phyloP scores from a whole-genome alignment of 2,888 invertebrate genomes.

The Geophilus truncorum region DNA sequence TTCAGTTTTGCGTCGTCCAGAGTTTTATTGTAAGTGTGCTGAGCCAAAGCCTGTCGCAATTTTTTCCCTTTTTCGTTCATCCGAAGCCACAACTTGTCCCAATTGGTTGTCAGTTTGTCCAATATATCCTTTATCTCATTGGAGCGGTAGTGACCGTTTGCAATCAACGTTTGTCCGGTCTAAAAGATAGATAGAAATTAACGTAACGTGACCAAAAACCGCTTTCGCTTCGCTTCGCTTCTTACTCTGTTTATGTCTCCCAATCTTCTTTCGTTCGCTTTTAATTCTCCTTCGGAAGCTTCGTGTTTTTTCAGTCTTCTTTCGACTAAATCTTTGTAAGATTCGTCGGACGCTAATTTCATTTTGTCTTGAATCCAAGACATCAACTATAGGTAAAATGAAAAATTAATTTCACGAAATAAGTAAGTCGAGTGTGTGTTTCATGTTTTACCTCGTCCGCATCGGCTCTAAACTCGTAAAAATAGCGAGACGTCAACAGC shows the following conservation, averaged over 20 bases:
- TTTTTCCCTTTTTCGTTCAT: conserved; percentile 66
- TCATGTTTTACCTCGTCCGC: conserved; percentile 64
- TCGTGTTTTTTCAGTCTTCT: conserved; percentile 88
- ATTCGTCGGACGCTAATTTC: conserved; percentile 85
- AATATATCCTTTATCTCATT: conserved; percentile 64
- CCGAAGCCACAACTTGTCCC: conserved; percentile 67
- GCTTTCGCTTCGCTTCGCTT: too few relatives aligned
- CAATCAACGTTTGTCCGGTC: conserved; percentile 66
- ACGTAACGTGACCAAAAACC: too few relatives aligned
- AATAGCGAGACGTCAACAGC: conserved; percentile 76
- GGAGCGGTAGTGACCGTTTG: conserved; percentile 62
- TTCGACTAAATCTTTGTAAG: conserved; percentile 83
- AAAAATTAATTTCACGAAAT: too few relatives aligned
- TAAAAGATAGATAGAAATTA: conserved; percentile 39
- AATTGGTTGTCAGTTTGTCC: conserved; percentile 66
- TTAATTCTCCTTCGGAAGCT: conserved; percentile 90
- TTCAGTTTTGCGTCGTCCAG: conserved; percentile 85
- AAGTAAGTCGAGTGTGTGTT: not conserved
- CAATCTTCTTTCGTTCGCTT: conserved; percentile 89
- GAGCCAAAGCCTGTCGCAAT: conserved; percentile 80
- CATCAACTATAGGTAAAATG: conserved; percentile 54
- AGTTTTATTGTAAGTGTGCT: conserved; percentile 63
- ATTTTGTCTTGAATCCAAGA: conserved; percentile 90
- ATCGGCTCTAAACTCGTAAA: conserved; percentile 87
- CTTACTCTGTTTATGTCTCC: conserved; percentile 71